Percentiles rank a stretch among this genome's conserved stretches.
Evolutionary conservation across 1,140 invertebrate genomes (phyloP).

Genomic region (Drosophila pruinosa): DNA sequence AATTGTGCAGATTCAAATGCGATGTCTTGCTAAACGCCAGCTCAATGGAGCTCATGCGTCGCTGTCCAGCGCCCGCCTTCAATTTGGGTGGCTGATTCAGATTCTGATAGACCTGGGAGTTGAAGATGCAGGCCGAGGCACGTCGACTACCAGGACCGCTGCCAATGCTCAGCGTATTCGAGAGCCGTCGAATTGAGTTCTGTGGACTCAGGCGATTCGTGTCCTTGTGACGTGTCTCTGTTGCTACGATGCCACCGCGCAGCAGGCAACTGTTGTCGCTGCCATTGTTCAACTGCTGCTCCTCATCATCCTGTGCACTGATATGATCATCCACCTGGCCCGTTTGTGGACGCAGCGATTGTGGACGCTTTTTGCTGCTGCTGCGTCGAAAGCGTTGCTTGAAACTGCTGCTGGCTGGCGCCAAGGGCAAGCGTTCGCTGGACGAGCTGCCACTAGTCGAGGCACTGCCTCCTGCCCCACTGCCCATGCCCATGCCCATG

Average conservation of each 20-base stretch:
- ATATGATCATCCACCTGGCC: slow-evolving; percentile 30
- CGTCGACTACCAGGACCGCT: slow-evolving; percentile 67
- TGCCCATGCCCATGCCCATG: neutral
- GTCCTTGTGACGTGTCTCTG: slow-evolving; percentile 86
- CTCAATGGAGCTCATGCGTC: slow-evolving; percentile 82
- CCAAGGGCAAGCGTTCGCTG: slow-evolving; percentile 55
- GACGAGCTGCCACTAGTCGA: slow-evolving; percentile 65
- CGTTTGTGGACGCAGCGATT: neutral
- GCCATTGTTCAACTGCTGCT: slow-evolving; percentile 72
- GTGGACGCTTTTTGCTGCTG: slow-evolving; percentile 70
- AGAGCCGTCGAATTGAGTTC: slow-evolving; percentile 86
- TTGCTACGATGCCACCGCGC: neutral
- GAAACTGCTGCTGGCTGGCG: slow-evolving; percentile 63
- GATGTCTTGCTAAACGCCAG: slow-evolving; percentile 80
- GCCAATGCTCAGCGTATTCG: slow-evolving; percentile 71
- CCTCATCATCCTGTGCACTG: slow-evolving; percentile 44
- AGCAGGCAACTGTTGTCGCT: slow-evolving; percentile 63
- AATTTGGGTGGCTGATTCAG: slow-evolving; percentile 77
- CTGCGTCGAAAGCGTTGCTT: slow-evolving; percentile 77
- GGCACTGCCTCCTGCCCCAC: slow-evolving; percentile 12
- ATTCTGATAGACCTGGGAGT: slow-evolving; percentile 82
- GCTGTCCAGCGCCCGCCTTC: slow-evolving; percentile 58
- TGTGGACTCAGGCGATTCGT: slow-evolving; percentile 88
- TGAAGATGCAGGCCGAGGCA: slow-evolving; percentile 79
- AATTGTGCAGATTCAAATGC: slow-evolving; percentile 76